A percentile compares a stretch with the other conserved stretches of the same genome.
Conservation (phyloP, 2,888 invertebrate species). For the Caenorhabditis virilis region DNA sequence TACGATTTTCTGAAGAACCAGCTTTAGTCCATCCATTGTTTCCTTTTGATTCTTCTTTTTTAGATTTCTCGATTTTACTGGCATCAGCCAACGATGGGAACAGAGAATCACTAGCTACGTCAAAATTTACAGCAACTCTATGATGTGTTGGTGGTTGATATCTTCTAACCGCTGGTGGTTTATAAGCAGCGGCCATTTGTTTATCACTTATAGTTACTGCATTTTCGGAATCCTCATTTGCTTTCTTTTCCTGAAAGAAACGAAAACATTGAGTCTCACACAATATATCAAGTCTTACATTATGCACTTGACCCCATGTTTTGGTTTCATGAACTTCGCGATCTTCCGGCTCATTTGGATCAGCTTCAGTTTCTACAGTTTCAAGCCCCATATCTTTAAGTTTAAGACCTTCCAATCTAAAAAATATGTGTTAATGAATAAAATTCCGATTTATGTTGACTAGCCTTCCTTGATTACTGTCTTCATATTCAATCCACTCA, state of each 20-base stretch:
- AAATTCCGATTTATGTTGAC: no score
- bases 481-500: slow-evolving; percentile 56
- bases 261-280: not conserved
- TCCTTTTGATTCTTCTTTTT: slow-evolving; percentile 53
- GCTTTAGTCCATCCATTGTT: slow-evolving; percentile 41
- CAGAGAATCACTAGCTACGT: slow-evolving; percentile 45
- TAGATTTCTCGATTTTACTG: slow-evolving; percentile 56
- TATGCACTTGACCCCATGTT: slow-evolving; percentile 42
- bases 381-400: slow-evolving; percentile 56
- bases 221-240: slow-evolving; percentile 21
- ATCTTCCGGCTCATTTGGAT: slow-evolving; percentile 44
- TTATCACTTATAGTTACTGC: slow-evolving; percentile 36
- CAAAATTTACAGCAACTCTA: slow-evolving; percentile 26
- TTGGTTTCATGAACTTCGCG: slow-evolving; percentile 43
- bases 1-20: slow-evolving; percentile 8
- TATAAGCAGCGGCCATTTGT: slow-evolving; percentile 36
- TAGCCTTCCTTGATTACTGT: slow-evolving; percentile 42
- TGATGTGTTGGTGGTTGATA: not conserved
- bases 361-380: slow-evolving; percentile 39
- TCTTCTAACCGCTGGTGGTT: slow-evolving; percentile 15
- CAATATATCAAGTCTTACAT: not conserved
- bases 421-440: no score
- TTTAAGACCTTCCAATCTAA: slow-evolving; percentile 55
- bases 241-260: slow-evolving; percentile 26
- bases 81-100: slow-evolving; percentile 64